A percentile compares a stretch with the other conserved stretches of the same genome.
phyloP scores from a whole-genome alignment of 2,888 invertebrate genomes.

The Halictus ligatus region DNA sequence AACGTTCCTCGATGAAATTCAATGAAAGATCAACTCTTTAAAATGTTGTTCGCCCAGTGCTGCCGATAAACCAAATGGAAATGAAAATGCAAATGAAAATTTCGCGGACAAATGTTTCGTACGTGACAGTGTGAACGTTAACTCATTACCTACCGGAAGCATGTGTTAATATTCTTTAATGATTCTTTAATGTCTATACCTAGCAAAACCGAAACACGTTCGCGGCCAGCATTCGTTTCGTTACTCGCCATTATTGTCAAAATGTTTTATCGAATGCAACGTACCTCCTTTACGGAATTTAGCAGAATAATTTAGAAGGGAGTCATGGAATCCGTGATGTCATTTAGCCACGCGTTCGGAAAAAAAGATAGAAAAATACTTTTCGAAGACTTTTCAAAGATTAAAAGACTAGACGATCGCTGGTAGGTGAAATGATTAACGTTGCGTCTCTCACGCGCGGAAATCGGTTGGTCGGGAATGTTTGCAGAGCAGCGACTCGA shows the following conservation, averaged over 20 bases:
- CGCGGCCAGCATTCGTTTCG: no score
- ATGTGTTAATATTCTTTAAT: neutral
- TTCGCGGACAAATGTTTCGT: neutral
- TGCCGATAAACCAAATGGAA: neutral
- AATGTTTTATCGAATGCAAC: no score
- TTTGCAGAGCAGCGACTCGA: neutral
- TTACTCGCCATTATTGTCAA: no score
- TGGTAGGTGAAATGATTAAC: neutral
- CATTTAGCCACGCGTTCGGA: no score
- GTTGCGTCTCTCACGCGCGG: neutral
- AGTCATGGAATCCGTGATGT: no score
- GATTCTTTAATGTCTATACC: neutral
- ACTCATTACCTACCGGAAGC: neutral
- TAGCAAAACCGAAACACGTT: neutral
- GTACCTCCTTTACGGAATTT: no score
- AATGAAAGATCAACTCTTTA: neutral
- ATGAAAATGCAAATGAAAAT: neutral
- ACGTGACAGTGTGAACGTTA: neutral
- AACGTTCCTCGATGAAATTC: neutral
- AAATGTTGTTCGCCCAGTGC: neutral
- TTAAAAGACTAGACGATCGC: neutral
- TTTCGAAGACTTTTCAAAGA: neutral
- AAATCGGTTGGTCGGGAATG: neutral
- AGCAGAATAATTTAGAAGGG: no score
- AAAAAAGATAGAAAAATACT: neutral